Conservation (phyloP, 2,113 vertebrate species). For the Coturnix japonica region DNA sequence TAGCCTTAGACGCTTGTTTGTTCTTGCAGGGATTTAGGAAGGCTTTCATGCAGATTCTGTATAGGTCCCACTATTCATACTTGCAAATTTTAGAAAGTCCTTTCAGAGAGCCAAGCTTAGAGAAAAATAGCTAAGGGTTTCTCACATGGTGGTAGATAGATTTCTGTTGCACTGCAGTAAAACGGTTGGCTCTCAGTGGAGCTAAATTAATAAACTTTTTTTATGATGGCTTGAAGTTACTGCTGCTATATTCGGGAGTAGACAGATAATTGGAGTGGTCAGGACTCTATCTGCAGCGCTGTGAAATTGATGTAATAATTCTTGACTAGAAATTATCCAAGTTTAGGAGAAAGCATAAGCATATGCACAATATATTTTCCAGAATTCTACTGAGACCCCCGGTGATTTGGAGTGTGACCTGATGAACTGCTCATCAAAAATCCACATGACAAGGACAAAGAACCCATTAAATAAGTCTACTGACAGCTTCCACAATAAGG, state of each 20-base stretch:
- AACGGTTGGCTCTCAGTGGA: background rate
- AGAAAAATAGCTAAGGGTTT: background rate
- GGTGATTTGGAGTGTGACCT: background rate
- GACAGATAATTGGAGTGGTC: conserved; percentile 47
- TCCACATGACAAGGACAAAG: background rate
- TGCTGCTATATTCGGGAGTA: background rate
- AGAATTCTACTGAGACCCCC: conserved; percentile 1
- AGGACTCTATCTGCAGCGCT: background rate
- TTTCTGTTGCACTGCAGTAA: conserved; percentile 30
- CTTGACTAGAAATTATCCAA: conserved; percentile 23
- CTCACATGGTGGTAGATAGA: accelerated
- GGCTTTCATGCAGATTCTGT: background rate
- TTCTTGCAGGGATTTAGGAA: background rate
- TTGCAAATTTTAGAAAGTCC: background rate
- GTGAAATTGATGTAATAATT: conserved; percentile 42
- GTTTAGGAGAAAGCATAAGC: conserved; percentile 23
- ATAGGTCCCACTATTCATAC: background rate
- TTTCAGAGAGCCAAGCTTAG: background rate
- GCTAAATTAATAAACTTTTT: conserved; percentile 64
- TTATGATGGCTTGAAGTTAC: conserved; percentile 11
- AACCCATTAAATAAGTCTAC: conserved; percentile 36
- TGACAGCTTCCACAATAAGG: conserved; percentile 53
- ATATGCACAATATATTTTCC: background rate
- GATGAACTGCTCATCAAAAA: conserved; percentile 66
- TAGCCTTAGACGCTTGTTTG: background rate